Evolutionary conservation across 2,888 invertebrate genomes (phyloP), one percentile per base, ranked within the genome.

Genomic region (Drosophila hamatofila): DNA sequence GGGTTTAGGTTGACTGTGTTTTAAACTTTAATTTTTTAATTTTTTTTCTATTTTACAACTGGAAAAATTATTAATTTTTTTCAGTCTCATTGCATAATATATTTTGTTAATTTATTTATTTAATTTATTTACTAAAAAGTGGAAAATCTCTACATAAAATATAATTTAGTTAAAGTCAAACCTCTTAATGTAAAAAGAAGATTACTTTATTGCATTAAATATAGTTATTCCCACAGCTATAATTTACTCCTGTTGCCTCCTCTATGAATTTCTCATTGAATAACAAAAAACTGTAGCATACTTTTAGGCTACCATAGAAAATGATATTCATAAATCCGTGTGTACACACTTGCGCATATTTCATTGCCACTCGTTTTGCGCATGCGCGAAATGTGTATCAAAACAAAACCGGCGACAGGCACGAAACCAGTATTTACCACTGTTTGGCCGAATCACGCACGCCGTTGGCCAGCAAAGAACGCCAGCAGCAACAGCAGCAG

Each of bases 381-480:
- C 87, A 69, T 83, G 84, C 84, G 89, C 84, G 88, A 83, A 86
- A 78, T 81, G 67, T 70, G 63, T 75, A 72, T 75, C 81, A 89
- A 90, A 90, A 89, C 89, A 90, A 82, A 90, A 75, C 86, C 90
- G 86, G 88, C 86, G 72, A 77, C 72, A 83, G 69, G 68, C 55
- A 55, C 23, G 48, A 89, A 86, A 86, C 86, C 86, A 89, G 86
- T 86, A 89, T 88, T 88, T 80, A 71, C 51, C 64, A 54, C 55
- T 51, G 59, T 27, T 18, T 39, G 80, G 51, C 61, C 75, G 66
- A 75, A 51, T 59, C 76, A 79, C 71, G 78, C 78, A 79, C 71
- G 66, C 76, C 23, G 75, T 49, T 61, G 75, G 75, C 65, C 37
- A 56, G 61, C 78, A 55, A 73, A 82, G 69, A 80, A 78, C 55